Percentiles rank a stretch among this genome's conserved stretches.
Evolutionary conservation across 30 jellyfish, hydroid and myxozoan species (phyloP).

Genomic region (Chironex yamaguchii): DNA sequence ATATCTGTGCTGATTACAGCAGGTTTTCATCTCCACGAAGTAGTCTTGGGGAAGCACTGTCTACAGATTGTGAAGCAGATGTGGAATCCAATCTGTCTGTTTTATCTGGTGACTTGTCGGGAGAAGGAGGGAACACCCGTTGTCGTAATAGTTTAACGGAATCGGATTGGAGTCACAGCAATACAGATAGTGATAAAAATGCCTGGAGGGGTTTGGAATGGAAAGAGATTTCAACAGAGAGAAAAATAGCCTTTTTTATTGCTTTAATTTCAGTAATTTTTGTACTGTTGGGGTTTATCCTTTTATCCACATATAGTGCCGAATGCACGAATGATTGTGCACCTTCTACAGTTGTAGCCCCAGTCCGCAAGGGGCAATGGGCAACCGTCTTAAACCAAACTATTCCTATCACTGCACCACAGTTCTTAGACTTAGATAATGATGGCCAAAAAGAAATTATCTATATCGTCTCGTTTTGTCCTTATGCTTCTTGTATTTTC

Average conservation of each 20-base stretch:
- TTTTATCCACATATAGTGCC: not conserved
- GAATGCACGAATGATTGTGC: not conserved
- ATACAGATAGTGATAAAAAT: not conserved
- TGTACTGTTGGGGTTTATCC: not conserved
- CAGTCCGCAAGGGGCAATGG: not conserved
- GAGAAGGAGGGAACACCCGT: not conserved
- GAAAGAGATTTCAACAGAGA: not conserved
- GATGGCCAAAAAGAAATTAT: not conserved
- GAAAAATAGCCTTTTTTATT: not conserved
- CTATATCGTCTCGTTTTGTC: not conserved
- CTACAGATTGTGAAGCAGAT: slow-evolving; percentile 82
- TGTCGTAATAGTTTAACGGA: not conserved
- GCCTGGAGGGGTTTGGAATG: not conserved
- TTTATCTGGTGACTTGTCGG: slow-evolving; percentile 51
- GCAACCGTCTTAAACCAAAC: not conserved
- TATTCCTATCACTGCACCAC: not conserved
- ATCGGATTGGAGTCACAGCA: not conserved
- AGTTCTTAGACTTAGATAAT: not conserved
- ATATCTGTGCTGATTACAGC: slow-evolving; percentile 38
- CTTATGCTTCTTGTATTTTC: not conserved
- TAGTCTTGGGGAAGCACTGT: slow-evolving; percentile 75
- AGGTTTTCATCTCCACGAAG: slow-evolving; percentile 72
- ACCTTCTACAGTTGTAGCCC: not conserved
- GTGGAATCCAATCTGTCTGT: slow-evolving; percentile 77
- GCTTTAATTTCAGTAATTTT: not conserved